Evolutionary conservation across 2,888 invertebrate genomes (phyloP).

Genomic region (Mellilla xanthometata): DNA sequence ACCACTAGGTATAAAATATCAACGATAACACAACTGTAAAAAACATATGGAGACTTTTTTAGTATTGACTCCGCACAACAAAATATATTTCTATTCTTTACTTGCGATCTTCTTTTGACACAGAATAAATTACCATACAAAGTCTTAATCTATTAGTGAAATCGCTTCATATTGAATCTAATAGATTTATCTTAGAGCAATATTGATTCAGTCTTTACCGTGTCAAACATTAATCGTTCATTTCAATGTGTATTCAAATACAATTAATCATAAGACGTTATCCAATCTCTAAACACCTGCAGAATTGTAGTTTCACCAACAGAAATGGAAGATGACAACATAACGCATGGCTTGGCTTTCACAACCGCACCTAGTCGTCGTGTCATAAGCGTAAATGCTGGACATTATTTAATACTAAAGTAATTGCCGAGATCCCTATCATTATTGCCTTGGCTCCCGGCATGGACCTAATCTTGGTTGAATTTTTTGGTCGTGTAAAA

Average conservation of each 20-base stretch:
- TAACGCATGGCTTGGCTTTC: conserved; percentile 50
- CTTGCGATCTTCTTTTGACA: too few species aligned
- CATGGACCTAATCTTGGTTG: conserved; percentile 52
- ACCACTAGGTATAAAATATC: too few species aligned
- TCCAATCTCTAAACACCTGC: conserved; percentile 19
- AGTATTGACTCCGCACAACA: too few species aligned
- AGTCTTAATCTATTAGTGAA: too few species aligned
- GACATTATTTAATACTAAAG: conserved; percentile 57
- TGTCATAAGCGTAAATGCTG: conserved; percentile 29
- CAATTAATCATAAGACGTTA: conserved; percentile 19
- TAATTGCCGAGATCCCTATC: conserved; percentile 74
- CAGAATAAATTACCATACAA: too few species aligned
- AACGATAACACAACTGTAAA: too few species aligned
- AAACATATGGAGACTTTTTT: too few species aligned
- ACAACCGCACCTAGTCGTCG: conserved; percentile 42
- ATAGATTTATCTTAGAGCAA: neutral
- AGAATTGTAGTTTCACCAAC: conserved; percentile 16
- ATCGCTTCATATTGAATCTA: too few species aligned
- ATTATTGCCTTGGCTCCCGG: conserved; percentile 64
- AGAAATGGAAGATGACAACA: conserved; percentile 47
- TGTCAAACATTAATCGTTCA: conserved; percentile 5
- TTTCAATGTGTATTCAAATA: conserved; percentile 4
- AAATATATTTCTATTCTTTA: too few species aligned
- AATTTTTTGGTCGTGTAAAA: conserved; percentile 52
- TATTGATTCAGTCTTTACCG: neutral